phyloP scores from a whole-genome alignment of 1,140 invertebrate genomes.

The Drosophila lacteicornis region DNA sequence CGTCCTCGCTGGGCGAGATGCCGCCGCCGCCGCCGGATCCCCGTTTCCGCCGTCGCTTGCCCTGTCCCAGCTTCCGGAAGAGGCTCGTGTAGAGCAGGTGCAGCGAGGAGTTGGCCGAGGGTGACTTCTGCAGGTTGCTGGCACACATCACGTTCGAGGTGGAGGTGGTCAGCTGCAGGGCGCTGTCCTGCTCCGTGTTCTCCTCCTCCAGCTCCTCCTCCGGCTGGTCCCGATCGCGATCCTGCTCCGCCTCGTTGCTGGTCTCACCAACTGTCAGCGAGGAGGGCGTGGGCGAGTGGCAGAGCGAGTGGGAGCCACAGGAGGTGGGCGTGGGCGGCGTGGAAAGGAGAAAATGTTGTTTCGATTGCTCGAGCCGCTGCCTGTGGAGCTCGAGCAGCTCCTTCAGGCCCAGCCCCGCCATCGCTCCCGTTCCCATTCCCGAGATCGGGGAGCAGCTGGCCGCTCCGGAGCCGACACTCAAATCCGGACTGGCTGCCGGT shows the following conservation, averaged over 20 bases:
- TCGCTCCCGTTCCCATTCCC: constrained; percentile 41
- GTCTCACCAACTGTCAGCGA: constrained; percentile 43
- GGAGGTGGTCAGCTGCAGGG: constrained; percentile 68
- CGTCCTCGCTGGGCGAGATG: constrained; percentile 70
- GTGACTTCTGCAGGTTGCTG: constrained; percentile 67
- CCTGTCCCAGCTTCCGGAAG: constrained; percentile 55
- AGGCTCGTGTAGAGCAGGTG: constrained; percentile 77
- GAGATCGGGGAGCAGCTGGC: constrained; percentile 17
- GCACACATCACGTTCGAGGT: constrained; percentile 41
- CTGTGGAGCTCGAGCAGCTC: constrained; percentile 79
- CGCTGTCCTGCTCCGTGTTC: constrained; percentile 67
- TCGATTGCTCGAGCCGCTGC: constrained; percentile 80
- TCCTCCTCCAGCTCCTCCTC: constrained; percentile 52
- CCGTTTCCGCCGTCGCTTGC: constrained; percentile 55
- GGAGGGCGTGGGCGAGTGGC: constrained; percentile 70
- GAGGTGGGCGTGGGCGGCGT: constrained; percentile 76
- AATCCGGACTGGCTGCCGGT: constrained; percentile 71
- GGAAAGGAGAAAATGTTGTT: constrained; percentile 84
- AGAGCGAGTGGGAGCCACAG: constrained; percentile 70
- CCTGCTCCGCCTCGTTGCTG: constrained; percentile 42
- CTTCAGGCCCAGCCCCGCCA: constrained; percentile 60
- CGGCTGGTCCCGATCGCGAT: constrained; percentile 25
- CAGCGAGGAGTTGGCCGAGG: constrained; percentile 74
- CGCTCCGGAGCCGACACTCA: constrained; percentile 41
- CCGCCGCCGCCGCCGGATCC: constrained; percentile 27